phyloP scores from a whole-genome alignment of 1,140 invertebrate species.

The Aleiodes sp. region DNA sequence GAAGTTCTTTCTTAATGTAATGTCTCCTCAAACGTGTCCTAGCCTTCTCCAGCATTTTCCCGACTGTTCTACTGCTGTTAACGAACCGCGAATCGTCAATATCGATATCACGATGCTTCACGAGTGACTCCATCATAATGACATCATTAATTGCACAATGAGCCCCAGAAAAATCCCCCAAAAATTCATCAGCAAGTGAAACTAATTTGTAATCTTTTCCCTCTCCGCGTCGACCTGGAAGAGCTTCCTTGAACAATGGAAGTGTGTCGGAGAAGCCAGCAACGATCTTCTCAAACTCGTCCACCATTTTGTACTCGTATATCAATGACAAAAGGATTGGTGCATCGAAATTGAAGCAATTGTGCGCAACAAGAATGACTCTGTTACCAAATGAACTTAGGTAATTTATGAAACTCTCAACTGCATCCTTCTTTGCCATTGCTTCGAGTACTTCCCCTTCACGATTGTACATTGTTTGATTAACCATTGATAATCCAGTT shows the following conservation, averaged over 20 bases:
- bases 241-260: not conserved
- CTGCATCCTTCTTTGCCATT: not conserved
- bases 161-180: slow-evolving; percentile 13
- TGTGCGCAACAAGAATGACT: slow-evolving; percentile 19
- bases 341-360: slow-evolving; percentile 25
- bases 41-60: not conserved
- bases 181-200: not conserved
- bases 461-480: slow-evolving; percentile 20
- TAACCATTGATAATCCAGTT: slow-evolving; percentile 24
- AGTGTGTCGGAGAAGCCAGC: slow-evolving; percentile 23
- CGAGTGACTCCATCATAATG: slow-evolving; percentile 2
- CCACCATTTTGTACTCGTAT: not conserved
- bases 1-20: not conserved
- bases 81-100: not conserved
- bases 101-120: not conserved
- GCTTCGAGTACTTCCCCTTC: not conserved
- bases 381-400: slow-evolving; percentile 5
- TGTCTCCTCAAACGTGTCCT: not conserved
- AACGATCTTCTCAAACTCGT: not conserved
- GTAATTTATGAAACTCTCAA: slow-evolving; percentile 4
- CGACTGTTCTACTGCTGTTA: not conserved
- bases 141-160: slow-evolving; percentile 20
- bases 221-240: not conserved
- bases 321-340: slow-evolving; percentile 7
- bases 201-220: slow-evolving; percentile 10